Base-by-base conservation (phyloP, 2,113 vertebrate species). In the Trichomycterus rosablanca region DNA sequence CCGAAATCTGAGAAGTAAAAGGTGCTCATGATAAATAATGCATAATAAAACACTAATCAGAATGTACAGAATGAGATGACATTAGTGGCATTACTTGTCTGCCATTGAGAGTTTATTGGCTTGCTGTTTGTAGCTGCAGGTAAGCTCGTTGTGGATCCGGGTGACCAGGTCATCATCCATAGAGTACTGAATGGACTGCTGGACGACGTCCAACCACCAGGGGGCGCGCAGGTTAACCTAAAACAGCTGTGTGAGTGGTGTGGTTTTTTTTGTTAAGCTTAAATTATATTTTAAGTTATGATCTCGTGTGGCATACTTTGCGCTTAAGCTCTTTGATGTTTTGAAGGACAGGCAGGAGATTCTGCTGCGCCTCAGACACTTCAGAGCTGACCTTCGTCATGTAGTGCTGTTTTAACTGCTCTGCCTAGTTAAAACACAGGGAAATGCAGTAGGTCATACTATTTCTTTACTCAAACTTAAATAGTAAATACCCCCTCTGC, bases 351-450 rank as follows among this genome's bases (percentile, higher is more conserved):
- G 93, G 93, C 61, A 94, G 92, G 28, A 98, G 76, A 28, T 90
- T 92, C 65, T 95, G 93, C 20, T 90, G 84, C 1, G 94, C 95
- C 55, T 97, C 94, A 0, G 91, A 88, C 2, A 98, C 93, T 77
- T 99, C 96, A 1, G 91, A 89, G 5, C 97, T 92, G 20, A 93
- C 96, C 71, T 98, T 99, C 71, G 88, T 93, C 96, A 99, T 97
- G 64, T 99, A 99, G 80, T 97, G 96, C 35, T 97, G 90, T 24
- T 89, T 86, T 19, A 98, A 91, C 44, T 97, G 92, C 72, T 93
- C 90, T 40, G 91, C 91, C 96, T 99, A 22, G 44, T 56, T 5
- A 19, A 1, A 45, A 43, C 6, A 50, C 20, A 34, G n/a, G n/a
- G n/a, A n/a, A n/a, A n/a, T 20, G 18, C 9, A 32, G 30, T 8